A percentile compares a stretch with the other conserved stretches of the same genome.
Evolutionary conservation across 2,888 invertebrate genomes (phyloP).

Genomic region (Phortica okadai): DNA sequence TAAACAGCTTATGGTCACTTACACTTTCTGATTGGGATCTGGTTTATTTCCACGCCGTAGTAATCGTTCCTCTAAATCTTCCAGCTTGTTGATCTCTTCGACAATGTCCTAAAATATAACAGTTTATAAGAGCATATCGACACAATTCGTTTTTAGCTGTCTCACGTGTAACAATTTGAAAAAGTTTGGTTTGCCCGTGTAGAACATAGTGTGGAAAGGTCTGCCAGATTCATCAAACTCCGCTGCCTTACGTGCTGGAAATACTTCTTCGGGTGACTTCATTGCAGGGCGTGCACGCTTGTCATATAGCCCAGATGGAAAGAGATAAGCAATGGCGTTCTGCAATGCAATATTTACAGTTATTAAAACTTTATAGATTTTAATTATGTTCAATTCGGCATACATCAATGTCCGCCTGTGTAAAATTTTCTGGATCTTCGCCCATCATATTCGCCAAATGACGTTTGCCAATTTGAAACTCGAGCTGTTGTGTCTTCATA

Average conservation of each 20-base stretch:
- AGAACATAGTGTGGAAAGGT: slow-evolving; percentile 94
- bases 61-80: slow-evolving; percentile 85
- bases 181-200: slow-evolving; percentile 91
- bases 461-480: slow-evolving; percentile 93
- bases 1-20: slow-evolving; percentile 62
- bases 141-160: slow-evolving; percentile 37
- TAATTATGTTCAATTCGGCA: slow-evolving; percentile 58
- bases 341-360: slow-evolving; percentile 65
- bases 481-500: slow-evolving; percentile 85
- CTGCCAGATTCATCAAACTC: slow-evolving; percentile 94
- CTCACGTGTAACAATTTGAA: slow-evolving; percentile 88
- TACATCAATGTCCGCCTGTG: slow-evolving; percentile 91
- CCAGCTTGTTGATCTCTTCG: slow-evolving; percentile 81
- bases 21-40: slow-evolving; percentile 80
- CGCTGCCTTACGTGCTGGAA: slow-evolving; percentile 88
- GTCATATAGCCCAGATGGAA: slow-evolving; percentile 95
- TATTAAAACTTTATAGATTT: slow-evolving; percentile 3
- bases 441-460: slow-evolving; percentile 99
- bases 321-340: slow-evolving; percentile 94
- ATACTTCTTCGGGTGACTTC: slow-evolving; percentile 92
- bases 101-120: slow-evolving; percentile 80
- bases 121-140: too few relatives aligned
- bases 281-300: slow-evolving; percentile 91
- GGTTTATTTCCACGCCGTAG: slow-evolving; percentile 80
- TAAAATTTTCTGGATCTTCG: slow-evolving; percentile 91